Percentiles rank a stretch among this genome's conserved stretches.
phyloP scores from a whole-genome alignment of 2,888 invertebrate genomes.

The Philereme vetulata region DNA sequence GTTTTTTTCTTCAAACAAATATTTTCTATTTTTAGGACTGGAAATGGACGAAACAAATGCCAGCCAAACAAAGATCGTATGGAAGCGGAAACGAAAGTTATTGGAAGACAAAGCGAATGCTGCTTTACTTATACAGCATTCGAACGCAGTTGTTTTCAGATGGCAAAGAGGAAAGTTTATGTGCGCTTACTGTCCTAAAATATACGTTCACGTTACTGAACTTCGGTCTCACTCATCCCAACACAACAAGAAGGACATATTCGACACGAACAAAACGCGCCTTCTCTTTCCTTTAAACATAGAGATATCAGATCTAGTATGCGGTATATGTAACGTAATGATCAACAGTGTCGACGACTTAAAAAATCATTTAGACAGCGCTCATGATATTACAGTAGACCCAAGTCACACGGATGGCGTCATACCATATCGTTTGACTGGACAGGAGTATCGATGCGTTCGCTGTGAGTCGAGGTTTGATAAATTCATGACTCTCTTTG shows the following conservation, averaged over 20 bases:
- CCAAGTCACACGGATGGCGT: conserved; percentile 56
- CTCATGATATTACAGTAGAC: conserved; percentile 48
- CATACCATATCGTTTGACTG: conserved; percentile 59
- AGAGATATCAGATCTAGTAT: conserved; percentile 59
- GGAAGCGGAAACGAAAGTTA: conserved; percentile 56
- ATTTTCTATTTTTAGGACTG: conserved; percentile 56
- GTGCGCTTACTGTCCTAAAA: conserved; percentile 62
- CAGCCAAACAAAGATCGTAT: conserved; percentile 40
- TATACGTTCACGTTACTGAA: conserved; percentile 48
- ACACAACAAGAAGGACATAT: conserved; percentile 57
- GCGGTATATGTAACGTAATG: conserved; percentile 50
- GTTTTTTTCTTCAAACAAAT: conserved; percentile 31
- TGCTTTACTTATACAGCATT: conserved; percentile 58
- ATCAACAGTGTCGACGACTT: conserved; percentile 46
- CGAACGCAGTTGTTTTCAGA: conserved; percentile 66
- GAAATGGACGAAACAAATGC: conserved; percentile 37
- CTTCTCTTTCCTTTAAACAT: conserved; percentile 62
- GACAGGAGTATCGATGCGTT: conserved; percentile 57
- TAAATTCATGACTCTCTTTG: conserved; percentile 54
- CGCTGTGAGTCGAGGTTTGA: conserved; percentile 52
- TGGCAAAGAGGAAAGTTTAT: conserved; percentile 63
- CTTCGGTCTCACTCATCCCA: conserved; percentile 52
- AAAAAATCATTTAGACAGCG: conserved; percentile 53
- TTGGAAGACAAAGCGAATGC: conserved; percentile 62
- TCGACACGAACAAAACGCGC: conserved; percentile 50